Evolutionary conservation across 2,113 vertebrate species (phyloP).

Genomic region (Eublepharis macularius): DNA sequence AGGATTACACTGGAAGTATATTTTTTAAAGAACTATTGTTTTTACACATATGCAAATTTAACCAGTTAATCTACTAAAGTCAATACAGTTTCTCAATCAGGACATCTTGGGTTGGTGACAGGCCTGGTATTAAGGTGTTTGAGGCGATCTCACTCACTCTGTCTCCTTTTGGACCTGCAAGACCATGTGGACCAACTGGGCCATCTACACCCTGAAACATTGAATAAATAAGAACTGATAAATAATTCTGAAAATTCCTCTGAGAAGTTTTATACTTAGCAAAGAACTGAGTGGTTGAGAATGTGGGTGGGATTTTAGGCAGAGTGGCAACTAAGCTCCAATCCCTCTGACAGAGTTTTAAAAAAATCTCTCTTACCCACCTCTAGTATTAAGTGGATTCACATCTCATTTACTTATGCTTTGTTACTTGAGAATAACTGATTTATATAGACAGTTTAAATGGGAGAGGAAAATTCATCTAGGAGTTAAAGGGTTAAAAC

Average conservation of each 20-base stretch:
- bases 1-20: too few species aligned
- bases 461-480: constrained; percentile 24
- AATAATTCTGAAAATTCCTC: not conserved
- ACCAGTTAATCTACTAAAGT: too few species aligned
- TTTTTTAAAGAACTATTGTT: too few species aligned
- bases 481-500: not conserved
- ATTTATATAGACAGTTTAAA: constrained; percentile 8
- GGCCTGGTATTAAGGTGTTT: not conserved
- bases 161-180: constrained; percentile 97
- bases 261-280: constrained; percentile 1
- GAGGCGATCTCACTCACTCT: constrained; percentile 80
- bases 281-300: not conserved
- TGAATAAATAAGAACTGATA: constrained; percentile 34
- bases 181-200: constrained; percentile 88
- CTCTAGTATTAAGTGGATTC: not conserved
- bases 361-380: not conserved
- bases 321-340: not conserved
- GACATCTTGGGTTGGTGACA: too few species aligned
- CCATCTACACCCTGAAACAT: constrained; percentile 88
- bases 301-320: not conserved
- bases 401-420: not conserved
- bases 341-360: constrained; percentile 8
- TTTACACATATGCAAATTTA: too few species aligned
- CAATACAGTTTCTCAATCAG: too few species aligned
- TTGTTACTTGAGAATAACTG: not conserved